phyloP scores from a whole-genome alignment of 1,140 invertebrate species.

The Oedothorax gibbosus region DNA sequence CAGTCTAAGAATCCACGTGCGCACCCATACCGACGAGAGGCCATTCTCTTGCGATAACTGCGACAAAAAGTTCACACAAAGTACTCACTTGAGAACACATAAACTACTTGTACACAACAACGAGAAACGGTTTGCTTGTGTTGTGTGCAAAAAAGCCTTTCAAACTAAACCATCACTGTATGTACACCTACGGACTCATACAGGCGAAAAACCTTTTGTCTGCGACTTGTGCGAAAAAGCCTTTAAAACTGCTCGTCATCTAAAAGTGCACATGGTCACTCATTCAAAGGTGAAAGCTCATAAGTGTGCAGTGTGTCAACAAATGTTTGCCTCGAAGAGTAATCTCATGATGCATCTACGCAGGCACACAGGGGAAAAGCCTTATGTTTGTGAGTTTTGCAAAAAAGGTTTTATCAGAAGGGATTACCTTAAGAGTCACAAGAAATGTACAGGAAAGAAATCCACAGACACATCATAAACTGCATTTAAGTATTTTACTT shows the following conservation, averaged over 20 bases:
- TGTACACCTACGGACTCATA: neutral
- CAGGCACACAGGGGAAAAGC: constrained; percentile 14
- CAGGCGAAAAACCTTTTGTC: neutral
- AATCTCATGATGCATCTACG: constrained; percentile 7
- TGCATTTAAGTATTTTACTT: no score
- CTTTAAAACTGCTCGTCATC: no score
- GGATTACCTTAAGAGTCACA: neutral
- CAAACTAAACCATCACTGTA: neutral
- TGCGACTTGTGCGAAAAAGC: no score
- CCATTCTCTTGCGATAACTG: neutral
- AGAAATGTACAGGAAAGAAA: no score
- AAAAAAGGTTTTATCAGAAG: neutral
- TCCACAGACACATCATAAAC: no score
- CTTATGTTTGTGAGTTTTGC: neutral
- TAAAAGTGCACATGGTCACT: no score
- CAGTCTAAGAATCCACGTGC: constrained; percentile 36
- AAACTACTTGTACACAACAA: neutral
- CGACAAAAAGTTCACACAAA: neutral
- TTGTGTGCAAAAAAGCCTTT: neutral
- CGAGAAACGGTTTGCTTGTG: neutral
- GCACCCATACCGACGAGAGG: constrained; percentile 3
- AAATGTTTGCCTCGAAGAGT: no score
- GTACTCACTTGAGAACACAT: neutral
- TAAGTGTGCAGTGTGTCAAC: no score
- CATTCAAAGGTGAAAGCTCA: no score